Base-by-base conservation (phyloP, 2,888 invertebrate genomes). In the Meiosimyza platycephala region DNA sequence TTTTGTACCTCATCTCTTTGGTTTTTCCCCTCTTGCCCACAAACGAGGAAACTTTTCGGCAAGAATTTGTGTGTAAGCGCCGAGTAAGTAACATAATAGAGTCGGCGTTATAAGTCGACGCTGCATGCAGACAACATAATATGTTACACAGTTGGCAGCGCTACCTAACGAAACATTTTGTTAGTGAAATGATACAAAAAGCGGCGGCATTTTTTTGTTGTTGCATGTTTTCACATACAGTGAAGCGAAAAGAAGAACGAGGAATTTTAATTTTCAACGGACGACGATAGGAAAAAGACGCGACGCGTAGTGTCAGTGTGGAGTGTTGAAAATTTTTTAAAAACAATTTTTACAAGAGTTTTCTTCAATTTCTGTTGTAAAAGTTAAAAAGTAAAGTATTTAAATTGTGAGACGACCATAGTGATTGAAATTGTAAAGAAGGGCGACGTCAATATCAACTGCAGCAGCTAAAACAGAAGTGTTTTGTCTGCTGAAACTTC, bases 401-500 rank as follows among this genome's bases (percentile, higher is more conserved):
- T 55, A 68, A 71, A 63, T 18, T 51, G 64, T 13, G 5, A 28
- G 28, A 28, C 28, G 28, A 28, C 3, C 28, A 0, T n/a, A 62
- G n/a, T 28, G 57, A 9, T 18, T 57, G 12, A 33, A n/a, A 28
- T 28, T 4, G 13, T 33, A 60, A 33, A 22, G 16, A 64, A 51
- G 16, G 5, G 22, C 60, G 13, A 13, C 40, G 28, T 3, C 13
- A n/a, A 4, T 50, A 11, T 28, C 15, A 5, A 51, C 15, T 51
- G 6, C 62, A 9, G 48, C n/a, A 59, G 18, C n/a, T 62, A 80
- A 50, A 0, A 65, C 22, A 51, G 18, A 33, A 71, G 48, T 51
- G 48, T 73, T 72, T 73, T 73, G 65, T 47, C 66, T 69, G 47
- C 48, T 55, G 71, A 48, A 55, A 55, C 67, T 74, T 59, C 18